Conservation (phyloP, 2,888 invertebrate genomes). For the Stomorhina lunata region DNA sequence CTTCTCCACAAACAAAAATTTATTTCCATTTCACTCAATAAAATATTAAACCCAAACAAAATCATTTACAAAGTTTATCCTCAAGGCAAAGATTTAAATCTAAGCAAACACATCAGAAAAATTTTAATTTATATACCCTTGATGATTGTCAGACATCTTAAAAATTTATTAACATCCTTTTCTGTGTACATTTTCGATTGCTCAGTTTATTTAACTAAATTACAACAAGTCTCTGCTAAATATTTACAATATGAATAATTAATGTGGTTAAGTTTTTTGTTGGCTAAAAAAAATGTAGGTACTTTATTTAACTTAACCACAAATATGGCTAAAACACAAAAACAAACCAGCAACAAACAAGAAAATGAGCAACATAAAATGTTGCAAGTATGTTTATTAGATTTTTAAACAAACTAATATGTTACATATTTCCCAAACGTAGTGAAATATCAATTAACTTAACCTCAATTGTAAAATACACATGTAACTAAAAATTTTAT, state of each 20-base stretch:
- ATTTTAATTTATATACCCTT: conserved; percentile 2
- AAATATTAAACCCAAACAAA: too few species aligned
- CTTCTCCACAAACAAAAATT: too few species aligned
- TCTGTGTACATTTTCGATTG: neutral
- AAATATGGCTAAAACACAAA: conserved; percentile 39
- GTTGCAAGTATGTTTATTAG: conserved; percentile 27
- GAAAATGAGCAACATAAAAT: neutral
- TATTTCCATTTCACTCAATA: too few species aligned
- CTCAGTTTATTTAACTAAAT: neutral
- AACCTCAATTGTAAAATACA: conserved; percentile 61
- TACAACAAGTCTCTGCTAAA: neutral
- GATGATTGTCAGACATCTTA: neutral
- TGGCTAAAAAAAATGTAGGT: conserved; percentile 31
- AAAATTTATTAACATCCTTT: conserved; percentile 20
- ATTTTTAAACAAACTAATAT: conserved; percentile 27
- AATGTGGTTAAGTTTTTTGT: conserved; percentile 43
- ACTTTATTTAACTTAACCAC: conserved; percentile 55
- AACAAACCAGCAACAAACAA: neutral
- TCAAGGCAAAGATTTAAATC: neutral
- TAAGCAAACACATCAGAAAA: neutral
- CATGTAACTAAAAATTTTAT: conserved; percentile 54
- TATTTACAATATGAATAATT: conserved; percentile 42
- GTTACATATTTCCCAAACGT: conserved; percentile 6
- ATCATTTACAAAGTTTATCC: too few species aligned
- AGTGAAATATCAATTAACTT: conserved; percentile 63